Evolutionary conservation across 2,888 invertebrate species (phyloP), one percentile per base, ranked within the genome.

Genomic region (Drosophila greeni): DNA sequence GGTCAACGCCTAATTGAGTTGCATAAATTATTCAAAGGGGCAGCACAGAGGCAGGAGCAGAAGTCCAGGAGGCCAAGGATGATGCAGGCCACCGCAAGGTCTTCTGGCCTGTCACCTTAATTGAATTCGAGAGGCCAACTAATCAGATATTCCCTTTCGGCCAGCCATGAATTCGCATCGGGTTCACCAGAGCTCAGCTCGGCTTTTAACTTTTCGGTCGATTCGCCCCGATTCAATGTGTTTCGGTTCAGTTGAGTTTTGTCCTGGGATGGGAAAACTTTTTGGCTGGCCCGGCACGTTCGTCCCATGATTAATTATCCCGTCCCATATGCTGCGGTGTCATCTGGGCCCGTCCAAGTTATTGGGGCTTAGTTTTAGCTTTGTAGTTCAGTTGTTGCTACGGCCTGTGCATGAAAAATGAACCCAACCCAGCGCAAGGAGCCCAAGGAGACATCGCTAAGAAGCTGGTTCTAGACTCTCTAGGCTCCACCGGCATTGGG

Each of bases 271-370:
- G 58, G 43, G 31, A 61, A 59, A 74, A 73, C 60, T 66, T 66
- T 67, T 82, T 56, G 64, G 58, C 52, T 49, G 39, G 66, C 45
- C 53, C 29, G 64, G 70, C 79, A 80, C 79, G 82, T 80, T 69
- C 74, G 47, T 43, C 42, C 54, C 57, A 82, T 80, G 79, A 80
- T 80, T 80, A 80, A 80, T 82, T 80, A 77, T 77, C 61, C 77
- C 67, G 58, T 34, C 72, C 75, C 79, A 80, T 77, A 80, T 82
- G 79, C 77, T 80, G 74, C 74, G 70, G 74, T 73, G 76, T 82
- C 81, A 82, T 75, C 66, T 51, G 66, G 65, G 57, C 57, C 42
- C 51, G 48, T 58, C 47, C 60, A 80, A 73, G 66, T 64, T 76
- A 80, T 75, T 66, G 73, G 70, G 55, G 72, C 66, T 62, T 56